Conservation (phyloP, 2,113 vertebrate genomes). For the Ursus arctos region DNA sequence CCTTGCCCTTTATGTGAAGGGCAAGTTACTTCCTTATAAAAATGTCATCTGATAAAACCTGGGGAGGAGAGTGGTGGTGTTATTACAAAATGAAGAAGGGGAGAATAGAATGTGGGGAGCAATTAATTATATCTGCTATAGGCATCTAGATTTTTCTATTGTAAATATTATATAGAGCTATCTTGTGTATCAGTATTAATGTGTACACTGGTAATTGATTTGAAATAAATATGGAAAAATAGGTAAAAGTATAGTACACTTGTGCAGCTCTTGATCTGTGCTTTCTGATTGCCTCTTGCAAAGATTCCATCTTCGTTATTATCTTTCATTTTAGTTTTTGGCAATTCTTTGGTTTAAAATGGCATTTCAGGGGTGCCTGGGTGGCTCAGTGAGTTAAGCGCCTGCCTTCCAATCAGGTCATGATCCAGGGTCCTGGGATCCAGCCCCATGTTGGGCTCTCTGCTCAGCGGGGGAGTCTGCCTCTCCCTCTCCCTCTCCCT, state of each 20-base stretch:
- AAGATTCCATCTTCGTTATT: neutral
- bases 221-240: neutral
- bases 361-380: neutral
- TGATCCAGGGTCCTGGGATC: neutral
- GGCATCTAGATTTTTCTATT: neutral
- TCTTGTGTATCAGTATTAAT: neutral
- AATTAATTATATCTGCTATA: neutral
- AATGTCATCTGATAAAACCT: neutral
- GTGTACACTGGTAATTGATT: neutral
- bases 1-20: neutral
- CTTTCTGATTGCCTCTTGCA: neutral
- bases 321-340: neutral
- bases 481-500: neutral
- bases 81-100: neutral
- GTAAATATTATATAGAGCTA: neutral
- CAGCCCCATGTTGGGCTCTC: neutral
- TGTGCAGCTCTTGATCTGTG: neutral
- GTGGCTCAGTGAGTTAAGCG: neutral
- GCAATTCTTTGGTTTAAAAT: neutral
- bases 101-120: neutral
- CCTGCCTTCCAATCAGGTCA: neutral
- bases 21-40: neutral
- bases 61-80: neutral
- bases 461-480: no score
- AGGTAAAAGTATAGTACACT: neutral